Conservation (phyloP, 2,797 vertebrate genomes). For the Sebastes diaconus region DNA sequence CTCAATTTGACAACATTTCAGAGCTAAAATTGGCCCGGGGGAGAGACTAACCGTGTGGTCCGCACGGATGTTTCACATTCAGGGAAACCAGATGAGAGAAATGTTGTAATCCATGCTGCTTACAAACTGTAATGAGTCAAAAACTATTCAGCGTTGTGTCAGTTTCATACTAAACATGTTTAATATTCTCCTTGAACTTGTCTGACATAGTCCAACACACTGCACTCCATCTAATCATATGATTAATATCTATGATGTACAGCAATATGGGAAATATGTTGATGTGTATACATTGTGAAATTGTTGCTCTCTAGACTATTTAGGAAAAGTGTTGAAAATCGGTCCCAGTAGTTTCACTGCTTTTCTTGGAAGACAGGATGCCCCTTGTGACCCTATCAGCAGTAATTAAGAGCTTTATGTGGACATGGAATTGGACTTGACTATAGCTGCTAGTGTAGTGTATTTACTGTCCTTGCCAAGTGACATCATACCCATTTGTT, state of each 20-base stretch:
- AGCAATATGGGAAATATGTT: constrained; percentile 62
- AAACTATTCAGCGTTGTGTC: constrained; percentile 23
- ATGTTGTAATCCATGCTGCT: constrained; percentile 44
- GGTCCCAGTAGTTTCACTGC: constrained; percentile 51
- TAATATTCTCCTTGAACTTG: constrained; percentile 27
- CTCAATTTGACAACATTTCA: constrained; percentile 71
- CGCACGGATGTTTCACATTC: constrained; percentile 50
- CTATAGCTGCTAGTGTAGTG: constrained; percentile 7
- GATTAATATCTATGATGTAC: constrained; percentile 64
- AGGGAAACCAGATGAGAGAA: constrained; percentile 20
- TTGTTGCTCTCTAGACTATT: constrained; percentile 50
- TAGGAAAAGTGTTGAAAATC: constrained; percentile 60
- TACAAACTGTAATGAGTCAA: constrained; percentile 31
- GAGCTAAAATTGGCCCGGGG: constrained; percentile 70
- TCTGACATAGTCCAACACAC: neutral
- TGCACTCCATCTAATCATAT: neutral
- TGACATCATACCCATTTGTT: constrained; percentile 58
- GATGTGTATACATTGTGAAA: constrained; percentile 63
- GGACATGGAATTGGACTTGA: constrained; percentile 47
- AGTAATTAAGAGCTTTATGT: constrained; percentile 57
- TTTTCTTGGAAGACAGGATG: constrained; percentile 62
- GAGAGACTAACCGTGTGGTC: constrained; percentile 54
- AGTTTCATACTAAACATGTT: constrained; percentile 38
- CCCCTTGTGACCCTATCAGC: constrained; percentile 42
- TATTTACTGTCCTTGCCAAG: constrained; percentile 43